Evolutionary conservation across 2,888 invertebrate species (phyloP).

Genomic region (Tineola bisselliella): DNA sequence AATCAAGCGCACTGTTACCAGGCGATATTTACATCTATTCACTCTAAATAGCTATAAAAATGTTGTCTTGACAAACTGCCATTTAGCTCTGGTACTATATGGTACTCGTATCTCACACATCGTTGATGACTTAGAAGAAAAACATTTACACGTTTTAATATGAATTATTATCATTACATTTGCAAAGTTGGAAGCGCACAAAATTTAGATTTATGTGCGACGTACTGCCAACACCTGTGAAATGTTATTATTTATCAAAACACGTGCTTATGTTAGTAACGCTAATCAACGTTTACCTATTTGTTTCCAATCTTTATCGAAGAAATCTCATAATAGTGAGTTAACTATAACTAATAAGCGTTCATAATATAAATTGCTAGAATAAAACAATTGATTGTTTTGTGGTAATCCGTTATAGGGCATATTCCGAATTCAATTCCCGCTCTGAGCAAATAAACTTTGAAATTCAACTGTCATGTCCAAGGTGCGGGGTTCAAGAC

Average conservation of each 20-base stretch:
- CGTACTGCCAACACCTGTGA: conserved; percentile 13
- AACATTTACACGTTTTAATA: not conserved
- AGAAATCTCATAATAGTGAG: too few species aligned
- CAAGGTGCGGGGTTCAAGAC: too few species aligned
- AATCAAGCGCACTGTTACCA: not conserved
- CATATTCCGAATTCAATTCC: too few species aligned
- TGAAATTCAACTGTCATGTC: too few species aligned
- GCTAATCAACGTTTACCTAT: not conserved
- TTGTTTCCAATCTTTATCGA: not conserved
- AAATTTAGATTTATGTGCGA: conserved; percentile 13
- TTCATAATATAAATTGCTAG: too few species aligned
- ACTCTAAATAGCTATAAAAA: not conserved
- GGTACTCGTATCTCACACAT: not conserved
- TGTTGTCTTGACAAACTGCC: conserved; percentile 6
- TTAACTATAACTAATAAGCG: too few species aligned
- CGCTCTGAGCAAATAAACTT: too few species aligned
- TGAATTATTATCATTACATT: not conserved
- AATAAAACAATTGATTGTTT: too few species aligned
- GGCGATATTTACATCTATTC: not conserved
- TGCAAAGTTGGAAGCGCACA: not conserved
- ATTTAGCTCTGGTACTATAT: not conserved
- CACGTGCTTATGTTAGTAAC: not conserved
- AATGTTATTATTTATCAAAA: not conserved
- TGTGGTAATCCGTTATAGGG: too few species aligned
- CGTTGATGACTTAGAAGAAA: not conserved